Evolutionary conservation across 2,888 invertebrate genomes (phyloP).

Genomic region (Glomeris marginata): DNA sequence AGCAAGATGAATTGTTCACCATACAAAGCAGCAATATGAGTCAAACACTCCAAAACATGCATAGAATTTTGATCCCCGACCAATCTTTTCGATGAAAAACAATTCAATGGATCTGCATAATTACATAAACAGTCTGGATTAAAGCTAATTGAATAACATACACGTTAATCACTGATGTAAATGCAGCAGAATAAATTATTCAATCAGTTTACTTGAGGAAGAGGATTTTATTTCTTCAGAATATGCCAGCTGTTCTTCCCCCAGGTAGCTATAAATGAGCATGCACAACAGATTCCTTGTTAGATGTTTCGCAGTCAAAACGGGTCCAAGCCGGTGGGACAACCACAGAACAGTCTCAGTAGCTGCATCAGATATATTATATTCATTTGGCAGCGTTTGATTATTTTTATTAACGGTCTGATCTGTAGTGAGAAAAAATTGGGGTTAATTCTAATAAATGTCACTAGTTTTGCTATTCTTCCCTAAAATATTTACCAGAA

Average conservation of each 20-base stretch:
- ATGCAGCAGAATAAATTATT: neutral
- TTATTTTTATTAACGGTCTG: too few species aligned
- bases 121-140: too few species aligned
- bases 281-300: slow-evolving; percentile 83
- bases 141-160: too few species aligned
- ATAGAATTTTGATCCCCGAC: slow-evolving; percentile 61
- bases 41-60: slow-evolving; percentile 79
- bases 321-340: slow-evolving; percentile 82
- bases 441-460: too few species aligned
- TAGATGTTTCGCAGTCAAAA: slow-evolving; percentile 77
- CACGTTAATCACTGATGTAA: neutral
- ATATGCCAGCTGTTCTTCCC: slow-evolving; percentile 40
- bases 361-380: slow-evolving; percentile 53
- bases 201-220: neutral
- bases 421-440: too few species aligned
- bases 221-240: neutral
- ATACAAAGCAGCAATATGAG: slow-evolving; percentile 69
- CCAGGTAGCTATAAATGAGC: slow-evolving; percentile 84
- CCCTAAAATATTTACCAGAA: too few species aligned
- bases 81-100: slow-evolving; percentile 24
- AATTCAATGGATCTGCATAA: too few species aligned
- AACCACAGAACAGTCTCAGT: slow-evolving; percentile 81
- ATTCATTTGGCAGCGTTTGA: neutral
- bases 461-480: too few species aligned
- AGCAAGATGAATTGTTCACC: slow-evolving; percentile 74